Evolutionary conservation across 2,113 vertebrate genomes (phyloP).

Genomic region (Nansenia antarctica): DNA sequence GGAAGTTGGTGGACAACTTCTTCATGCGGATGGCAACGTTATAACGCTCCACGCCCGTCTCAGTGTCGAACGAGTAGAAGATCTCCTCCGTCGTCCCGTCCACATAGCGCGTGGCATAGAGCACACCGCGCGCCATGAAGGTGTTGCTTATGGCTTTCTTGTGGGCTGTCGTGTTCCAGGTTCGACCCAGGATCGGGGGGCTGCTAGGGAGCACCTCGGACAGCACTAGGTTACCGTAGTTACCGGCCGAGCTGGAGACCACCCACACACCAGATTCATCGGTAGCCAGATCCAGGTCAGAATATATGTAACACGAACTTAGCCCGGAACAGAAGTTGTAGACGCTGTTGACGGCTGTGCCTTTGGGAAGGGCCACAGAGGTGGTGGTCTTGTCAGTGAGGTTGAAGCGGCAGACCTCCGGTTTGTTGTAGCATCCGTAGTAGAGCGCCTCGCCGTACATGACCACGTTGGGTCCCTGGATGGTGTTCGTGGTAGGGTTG

Average conservation of each 20-base stretch:
- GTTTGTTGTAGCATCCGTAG: slow-evolving; percentile 72
- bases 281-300: slow-evolving; percentile 72
- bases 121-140: slow-evolving; percentile 72
- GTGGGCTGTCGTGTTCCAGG: slow-evolving; percentile 69
- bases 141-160: slow-evolving; percentile 72
- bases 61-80: slow-evolving; percentile 72
- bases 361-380: slow-evolving; percentile 52
- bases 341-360: slow-evolving; percentile 70
- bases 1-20: slow-evolving; percentile 67
- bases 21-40: slow-evolving; percentile 58
- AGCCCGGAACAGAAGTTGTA: slow-evolving; percentile 69
- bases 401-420: slow-evolving; percentile 69
- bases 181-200: slow-evolving; percentile 29
- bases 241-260: slow-evolving; percentile 58
- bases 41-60: slow-evolving; percentile 60
- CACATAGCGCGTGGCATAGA: slow-evolving; percentile 70
- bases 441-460: slow-evolving; percentile 65
- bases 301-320: slow-evolving; percentile 58
- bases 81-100: slow-evolving; percentile 63
- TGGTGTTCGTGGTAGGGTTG: slow-evolving; percentile 75
- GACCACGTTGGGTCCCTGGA: slow-evolving; percentile 72
- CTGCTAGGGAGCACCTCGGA: slow-evolving; percentile 51
- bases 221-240: slow-evolving; percentile 70
- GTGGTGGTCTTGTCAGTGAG: slow-evolving; percentile 52
- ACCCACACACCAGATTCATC: slow-evolving; percentile 76